Conservation (phyloP, 2,797 vertebrate species). For the Calcarius lapponicus region DNA sequence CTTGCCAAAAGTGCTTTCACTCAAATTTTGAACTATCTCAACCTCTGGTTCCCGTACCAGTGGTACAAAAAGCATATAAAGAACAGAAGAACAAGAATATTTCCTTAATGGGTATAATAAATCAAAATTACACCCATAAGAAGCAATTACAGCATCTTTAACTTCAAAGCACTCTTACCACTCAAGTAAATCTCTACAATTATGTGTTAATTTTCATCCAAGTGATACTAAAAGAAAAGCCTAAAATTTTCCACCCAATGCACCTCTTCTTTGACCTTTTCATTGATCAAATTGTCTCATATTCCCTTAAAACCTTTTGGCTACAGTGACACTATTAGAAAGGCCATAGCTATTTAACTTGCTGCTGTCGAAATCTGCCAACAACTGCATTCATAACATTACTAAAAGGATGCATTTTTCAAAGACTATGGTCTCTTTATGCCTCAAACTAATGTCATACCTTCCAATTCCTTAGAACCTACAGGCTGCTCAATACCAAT, state of each 20-base stretch:
- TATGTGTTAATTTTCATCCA: conserved; percentile 55
- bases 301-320: conserved; percentile 50
- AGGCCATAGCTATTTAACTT: conserved; percentile 38
- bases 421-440: neutral
- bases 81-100: conserved; percentile 38
- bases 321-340: conserved; percentile 51
- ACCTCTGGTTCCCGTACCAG: neutral
- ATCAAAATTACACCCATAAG: conserved; percentile 66
- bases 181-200: conserved; percentile 59
- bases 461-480: neutral
- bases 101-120: conserved; percentile 66
- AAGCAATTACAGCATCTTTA: conserved; percentile 68
- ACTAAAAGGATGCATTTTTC: conserved; percentile 11
- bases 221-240: neutral
- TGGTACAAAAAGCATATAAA: conserved; percentile 30
- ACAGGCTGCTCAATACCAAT: neutral
- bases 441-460: neutral
- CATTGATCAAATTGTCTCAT: conserved; percentile 58
- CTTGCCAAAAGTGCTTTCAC: conserved; percentile 41
- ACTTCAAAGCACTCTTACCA: conserved; percentile 36
- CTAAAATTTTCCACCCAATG: neutral
- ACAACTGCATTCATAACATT: conserved; percentile 29
- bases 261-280: conserved; percentile 35
- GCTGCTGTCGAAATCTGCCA: conserved; percentile 19
- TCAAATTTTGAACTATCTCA: conserved; percentile 32